Evolutionary conservation across 1,140 invertebrate species (phyloP).

Genomic region (Brachionus rotundiformis): DNA sequence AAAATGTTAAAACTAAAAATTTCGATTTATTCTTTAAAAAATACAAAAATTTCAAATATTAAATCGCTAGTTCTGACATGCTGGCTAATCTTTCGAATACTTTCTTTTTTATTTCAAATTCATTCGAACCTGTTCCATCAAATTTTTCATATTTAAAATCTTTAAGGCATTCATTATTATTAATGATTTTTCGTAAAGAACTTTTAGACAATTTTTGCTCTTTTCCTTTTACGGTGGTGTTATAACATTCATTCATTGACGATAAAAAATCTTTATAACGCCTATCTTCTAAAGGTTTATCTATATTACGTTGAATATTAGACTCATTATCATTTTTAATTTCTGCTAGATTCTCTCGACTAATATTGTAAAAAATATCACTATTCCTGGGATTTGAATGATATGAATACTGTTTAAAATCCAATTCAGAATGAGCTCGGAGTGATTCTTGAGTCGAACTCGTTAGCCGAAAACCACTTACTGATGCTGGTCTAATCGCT

Average conservation of each 20-base stretch:
- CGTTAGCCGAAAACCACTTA: background rate
- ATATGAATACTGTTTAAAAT: background rate
- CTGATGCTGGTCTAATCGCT: background rate
- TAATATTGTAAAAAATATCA: background rate
- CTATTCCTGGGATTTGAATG: background rate
- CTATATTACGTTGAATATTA: background rate
- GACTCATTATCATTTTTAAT: background rate
- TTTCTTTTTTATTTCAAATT: constrained; percentile 9
- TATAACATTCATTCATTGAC: constrained; percentile 6
- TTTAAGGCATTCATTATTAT: background rate
- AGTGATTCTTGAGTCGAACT: background rate
- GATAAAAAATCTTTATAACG: background rate
- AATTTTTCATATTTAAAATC: constrained; percentile 19
- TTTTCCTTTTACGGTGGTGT: background rate
- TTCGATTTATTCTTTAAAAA: no score
- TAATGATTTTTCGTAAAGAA: constrained; percentile 7
- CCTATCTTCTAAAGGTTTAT: background rate
- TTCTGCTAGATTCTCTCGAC: background rate
- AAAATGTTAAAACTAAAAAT: no score
- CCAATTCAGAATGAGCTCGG: background rate
- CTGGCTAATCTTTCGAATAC: background rate
- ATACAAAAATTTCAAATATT: no score
- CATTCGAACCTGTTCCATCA: background rate
- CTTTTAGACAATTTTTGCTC: background rate
- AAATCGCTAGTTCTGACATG: background rate